Base-by-base conservation (phyloP, 1,140 invertebrate species). In the Leucophenga varia region DNA sequence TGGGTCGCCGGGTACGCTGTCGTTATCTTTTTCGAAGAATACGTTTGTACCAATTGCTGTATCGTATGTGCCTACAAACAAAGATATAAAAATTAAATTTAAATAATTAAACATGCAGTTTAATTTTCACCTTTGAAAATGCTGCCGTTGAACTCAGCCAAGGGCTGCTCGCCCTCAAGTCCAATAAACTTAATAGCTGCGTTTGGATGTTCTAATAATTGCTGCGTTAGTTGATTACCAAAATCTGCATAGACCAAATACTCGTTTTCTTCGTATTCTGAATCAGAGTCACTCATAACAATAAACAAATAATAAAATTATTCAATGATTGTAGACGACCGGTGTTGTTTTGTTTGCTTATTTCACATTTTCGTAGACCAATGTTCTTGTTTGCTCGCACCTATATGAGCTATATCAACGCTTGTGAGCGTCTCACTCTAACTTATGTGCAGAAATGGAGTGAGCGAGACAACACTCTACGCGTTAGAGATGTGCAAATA, bases 91-190 rank as follows among this genome's bases (percentile, higher is more conserved):
- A n/a, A 31, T 28, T 17, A 17, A 28, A 39, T 34, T 37, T 16
- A n/a, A n/a, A n/a, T n/a, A n/a, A n/a, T n/a, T n/a, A n/a, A n/a
- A 17, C 3, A 19, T 9, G 3, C 12, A n/a, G 9, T n/a, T 21
- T 30, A 18, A 36, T 20, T 13, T 10, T 19, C 28, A 67, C 72
- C 72, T 49, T 64, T 58, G 17, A 70, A 74, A 7, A 81, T 78
- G 37, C 74, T 79, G 10, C 79, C 80, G 68, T 81, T 80, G 7
- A 81, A 64, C 61, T 79, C 76, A 47, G 80, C 79, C 53, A 80
- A 72, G 2, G 80, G 80, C 54, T 76, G 72, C n/a, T 79, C 76
- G 4, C 73, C 76, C 37, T 81, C 80, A 39, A 81, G 57, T 20
- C 79, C 80, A 43, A 81, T 77, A 55, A 81, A 74, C 46, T 74